Percentiles rank a stretch among this genome's conserved stretches.
Conservation (phyloP, 1,140 invertebrate genomes). For the Drosophila triauraria region DNA sequence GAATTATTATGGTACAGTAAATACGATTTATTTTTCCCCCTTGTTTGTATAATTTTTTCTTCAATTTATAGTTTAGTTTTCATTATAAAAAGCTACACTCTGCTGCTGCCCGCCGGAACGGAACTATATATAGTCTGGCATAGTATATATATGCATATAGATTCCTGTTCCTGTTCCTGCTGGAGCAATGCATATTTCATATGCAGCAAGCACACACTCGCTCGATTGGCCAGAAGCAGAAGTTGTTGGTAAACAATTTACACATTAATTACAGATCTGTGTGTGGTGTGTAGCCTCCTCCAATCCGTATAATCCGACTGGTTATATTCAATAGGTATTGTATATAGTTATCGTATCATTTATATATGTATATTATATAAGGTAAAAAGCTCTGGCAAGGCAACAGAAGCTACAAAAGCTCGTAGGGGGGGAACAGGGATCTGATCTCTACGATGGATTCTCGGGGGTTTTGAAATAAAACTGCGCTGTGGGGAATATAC, state of each 20-base stretch:
- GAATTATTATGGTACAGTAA: constrained; percentile 58
- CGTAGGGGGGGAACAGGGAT: constrained; percentile 24
- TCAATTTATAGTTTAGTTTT: constrained; percentile 40
- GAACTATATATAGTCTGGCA: constrained; percentile 22
- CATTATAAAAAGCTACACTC: constrained; percentile 72
- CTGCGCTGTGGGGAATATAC: constrained; percentile 30
- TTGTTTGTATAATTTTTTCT: constrained; percentile 51
- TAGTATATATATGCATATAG: not conserved
- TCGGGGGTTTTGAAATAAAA: constrained; percentile 28
- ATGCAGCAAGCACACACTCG: constrained; percentile 6
- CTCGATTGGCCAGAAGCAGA: constrained; percentile 1
- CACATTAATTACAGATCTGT: constrained; percentile 35
- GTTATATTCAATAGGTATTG: constrained; percentile 42
- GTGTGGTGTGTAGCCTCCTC: constrained; percentile 14
- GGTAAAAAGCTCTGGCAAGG: constrained; percentile 80
- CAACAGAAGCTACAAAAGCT: constrained; percentile 79
- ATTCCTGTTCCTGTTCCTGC: constrained; percentile 3
- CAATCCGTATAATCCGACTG: constrained; percentile 22
- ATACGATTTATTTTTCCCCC: constrained; percentile 73
- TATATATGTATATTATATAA: constrained; percentile 41
- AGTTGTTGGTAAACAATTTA: constrained; percentile 1
- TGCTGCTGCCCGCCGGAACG: constrained; percentile 16
- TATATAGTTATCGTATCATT: constrained; percentile 47
- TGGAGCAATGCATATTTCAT: constrained; percentile 14
- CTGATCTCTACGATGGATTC: constrained; percentile 12